These are phyloP conservation scores for Leistus spinibarbis DNA, from an alignment of 2,888 invertebrate species.

Conservation along the genomic window DNA sequence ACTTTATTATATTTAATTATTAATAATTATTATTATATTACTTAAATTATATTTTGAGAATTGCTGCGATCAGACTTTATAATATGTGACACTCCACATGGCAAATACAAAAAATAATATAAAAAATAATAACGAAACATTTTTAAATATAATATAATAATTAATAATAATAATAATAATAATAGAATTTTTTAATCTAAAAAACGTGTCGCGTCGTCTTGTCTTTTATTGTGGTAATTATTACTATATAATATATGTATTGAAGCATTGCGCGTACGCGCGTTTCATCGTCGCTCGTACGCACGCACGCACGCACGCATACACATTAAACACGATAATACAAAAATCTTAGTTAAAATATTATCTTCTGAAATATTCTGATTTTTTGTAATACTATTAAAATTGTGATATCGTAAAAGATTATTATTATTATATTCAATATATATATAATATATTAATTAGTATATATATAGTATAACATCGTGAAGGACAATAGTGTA, in stretches of 20 bases:
- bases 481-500: slow-evolving; percentile 14
- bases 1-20: slow-evolving; percentile 45
- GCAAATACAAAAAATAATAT: slow-evolving; percentile 44
- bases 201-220: slow-evolving; percentile 54
- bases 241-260: slow-evolving; percentile 34
- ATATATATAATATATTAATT: slow-evolving; percentile 36
- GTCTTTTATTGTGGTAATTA: slow-evolving; percentile 51
- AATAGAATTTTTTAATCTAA: slow-evolving; percentile 54
- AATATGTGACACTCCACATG: slow-evolving; percentile 53
- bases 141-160: slow-evolving; percentile 44
- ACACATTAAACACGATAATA: slow-evolving; percentile 39
- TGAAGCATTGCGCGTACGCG: slow-evolving; percentile 34
- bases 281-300: slow-evolving; percentile 9
- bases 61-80: slow-evolving; percentile 60
- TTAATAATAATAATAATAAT: slow-evolving; percentile 53
- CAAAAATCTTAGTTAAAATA: slow-evolving; percentile 40
- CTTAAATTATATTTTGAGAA: slow-evolving; percentile 60
- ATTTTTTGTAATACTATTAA: slow-evolving; percentile 37
- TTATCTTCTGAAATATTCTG: slow-evolving; percentile 39
- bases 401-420: slow-evolving; percentile 40
- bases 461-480: slow-evolving; percentile 27
- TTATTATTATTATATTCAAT: slow-evolving; percentile 35
- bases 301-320: slow-evolving; percentile 16
- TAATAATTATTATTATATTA: slow-evolving; percentile 47
- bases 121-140: slow-evolving; percentile 46